Base-by-base conservation (phyloP, 2,797 vertebrate genomes). In the Anniella stebbinsi region DNA sequence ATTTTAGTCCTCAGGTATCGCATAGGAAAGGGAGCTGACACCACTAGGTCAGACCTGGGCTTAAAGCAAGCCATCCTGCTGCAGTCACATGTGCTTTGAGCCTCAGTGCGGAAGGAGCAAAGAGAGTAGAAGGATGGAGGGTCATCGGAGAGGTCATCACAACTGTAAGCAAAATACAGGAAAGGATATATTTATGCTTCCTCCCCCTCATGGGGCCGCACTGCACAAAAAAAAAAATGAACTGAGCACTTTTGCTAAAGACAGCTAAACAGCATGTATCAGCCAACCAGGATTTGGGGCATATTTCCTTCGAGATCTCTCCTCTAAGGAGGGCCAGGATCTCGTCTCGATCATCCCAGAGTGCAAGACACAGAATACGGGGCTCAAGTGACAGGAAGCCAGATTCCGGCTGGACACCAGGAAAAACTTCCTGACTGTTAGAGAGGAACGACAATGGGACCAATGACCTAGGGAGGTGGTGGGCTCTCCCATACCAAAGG, bases 211-310 rank as follows among this genome's bases (percentile, higher is more conserved):
- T 3, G 6, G 77, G 67, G 38, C 0, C 30, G 41, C 70, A 70
- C 25, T 2, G 76, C 86, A 91, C 89, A 93, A 90, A 93, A 13
- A 13, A 92, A 84, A 92, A 86, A 54, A 93, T 93, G 95, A 94
- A 95, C 93, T 92, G 95, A 96, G 91, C 94, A 84, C 95, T 93
- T 93, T 70, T 36, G 10, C 18, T 36, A n/a, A 70, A 84, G 0
- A 0, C 70, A 36, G 17, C 90, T 88, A 87, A 90, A 88, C 0
- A 11, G 92, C 92, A 86, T 57, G 92, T 92, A 84, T 94, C 92
- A 87, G 89, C 63, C 23, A 0, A 89, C 69, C 18, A 0, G 10
- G 69, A 82, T 89, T 93, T 69, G 60, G 93, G 95, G 92, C 69
- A 48, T 86, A 86, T 91, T 95, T 96, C 94, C 60, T 63, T 63